Evolutionary conservation across 2,797 vertebrate species (phyloP).

Genomic region (Phalloptychus januarius): DNA sequence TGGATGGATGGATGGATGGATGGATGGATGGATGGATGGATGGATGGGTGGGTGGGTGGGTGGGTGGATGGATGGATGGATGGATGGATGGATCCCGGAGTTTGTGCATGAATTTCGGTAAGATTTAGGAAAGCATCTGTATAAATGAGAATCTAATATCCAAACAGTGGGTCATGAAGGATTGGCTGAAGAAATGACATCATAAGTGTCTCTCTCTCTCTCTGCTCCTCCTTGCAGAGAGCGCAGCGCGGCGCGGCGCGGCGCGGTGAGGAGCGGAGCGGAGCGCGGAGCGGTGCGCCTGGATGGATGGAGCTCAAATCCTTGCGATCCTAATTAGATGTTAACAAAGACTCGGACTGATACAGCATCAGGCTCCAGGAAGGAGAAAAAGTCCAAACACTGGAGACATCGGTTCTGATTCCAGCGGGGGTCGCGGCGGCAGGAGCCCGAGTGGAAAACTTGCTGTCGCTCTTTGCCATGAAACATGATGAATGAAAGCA

Average conservation of each 20-base stretch:
- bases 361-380: background rate
- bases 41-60: background rate
- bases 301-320: background rate
- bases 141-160: background rate
- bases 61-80: background rate
- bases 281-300: background rate
- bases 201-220: constrained; percentile 13
- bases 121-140: background rate
- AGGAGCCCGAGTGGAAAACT: constrained; percentile 22
- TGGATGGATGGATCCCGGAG: background rate
- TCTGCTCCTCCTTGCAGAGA: constrained; percentile 5
- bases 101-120: background rate
- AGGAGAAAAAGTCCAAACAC: background rate
- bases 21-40: background rate
- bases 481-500: constrained; percentile 68
- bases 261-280: background rate
- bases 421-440: background rate
- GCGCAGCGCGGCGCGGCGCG: background rate
- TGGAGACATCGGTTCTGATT: background rate
- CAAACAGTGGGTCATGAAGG: constrained; percentile 12
- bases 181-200: constrained; percentile 49
- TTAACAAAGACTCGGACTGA: background rate
- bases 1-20: background rate
- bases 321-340: background rate
- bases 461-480: constrained; percentile 41